Evolutionary conservation across 2,113 vertebrate genomes (phyloP).

Genomic region (Phrynosoma platyrhinos): DNA sequence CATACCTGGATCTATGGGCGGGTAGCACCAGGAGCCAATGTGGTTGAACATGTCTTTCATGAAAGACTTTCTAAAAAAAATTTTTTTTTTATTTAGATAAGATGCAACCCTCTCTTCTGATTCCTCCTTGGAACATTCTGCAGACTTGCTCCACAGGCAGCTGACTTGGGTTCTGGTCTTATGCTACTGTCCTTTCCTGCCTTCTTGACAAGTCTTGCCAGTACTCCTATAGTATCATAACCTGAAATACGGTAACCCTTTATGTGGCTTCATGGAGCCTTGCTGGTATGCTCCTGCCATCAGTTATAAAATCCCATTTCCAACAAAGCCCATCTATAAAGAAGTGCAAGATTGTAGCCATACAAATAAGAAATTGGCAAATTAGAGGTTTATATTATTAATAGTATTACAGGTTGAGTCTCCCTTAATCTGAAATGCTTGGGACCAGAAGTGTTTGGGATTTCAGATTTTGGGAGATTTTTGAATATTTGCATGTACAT

Average conservation of each 20-base stretch:
- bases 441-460: too few relatives aligned
- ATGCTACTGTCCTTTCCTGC: background rate
- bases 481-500: too few relatives aligned
- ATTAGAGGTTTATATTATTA: background rate
- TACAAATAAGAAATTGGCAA: slow-evolving; percentile 16
- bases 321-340: background rate
- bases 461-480: too few relatives aligned
- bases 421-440: too few relatives aligned
- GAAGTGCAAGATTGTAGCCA: background rate
- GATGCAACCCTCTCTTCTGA: too few relatives aligned
- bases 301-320: background rate
- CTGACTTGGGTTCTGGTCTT: background rate
- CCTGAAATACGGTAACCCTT: background rate
- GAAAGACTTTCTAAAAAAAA: too few relatives aligned
- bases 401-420: too few relatives aligned
- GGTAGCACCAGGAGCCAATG: too few relatives aligned
- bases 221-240: background rate
- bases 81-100: too few relatives aligned
- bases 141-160: background rate
- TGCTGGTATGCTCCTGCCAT: background rate
- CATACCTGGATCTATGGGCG: too few relatives aligned
- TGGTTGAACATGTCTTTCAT: too few relatives aligned
- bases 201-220: background rate
- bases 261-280: background rate
- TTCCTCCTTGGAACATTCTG: too few relatives aligned